These are phyloP conservation scores for Epinephelus cyanopodus DNA, from an alignment of 2,113 vertebrate species.

Conservation along the genomic window DNA sequence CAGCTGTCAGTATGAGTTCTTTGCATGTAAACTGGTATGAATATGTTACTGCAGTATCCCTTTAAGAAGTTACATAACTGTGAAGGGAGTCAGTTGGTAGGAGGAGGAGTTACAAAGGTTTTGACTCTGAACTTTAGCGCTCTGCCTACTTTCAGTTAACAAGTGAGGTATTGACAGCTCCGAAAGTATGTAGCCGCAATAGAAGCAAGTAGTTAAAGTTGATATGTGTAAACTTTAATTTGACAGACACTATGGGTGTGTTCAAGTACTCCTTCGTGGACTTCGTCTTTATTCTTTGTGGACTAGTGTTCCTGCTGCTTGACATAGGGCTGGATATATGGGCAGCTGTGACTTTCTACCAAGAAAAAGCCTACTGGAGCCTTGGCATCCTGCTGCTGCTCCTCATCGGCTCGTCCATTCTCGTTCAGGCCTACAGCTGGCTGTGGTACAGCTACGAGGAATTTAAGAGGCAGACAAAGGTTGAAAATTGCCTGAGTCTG, in stretches of 20 bases:
- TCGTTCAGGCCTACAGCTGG: slow-evolving; percentile 79
- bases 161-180: accelerated
- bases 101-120: not conserved
- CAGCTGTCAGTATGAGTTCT: no score
- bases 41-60: no score
- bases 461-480: not conserved
- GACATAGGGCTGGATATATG: slow-evolving; percentile 70
- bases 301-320: slow-evolving; percentile 37
- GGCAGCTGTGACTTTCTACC: slow-evolving; percentile 60
- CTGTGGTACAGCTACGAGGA: slow-evolving; percentile 69
- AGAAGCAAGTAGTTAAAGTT: not conserved
- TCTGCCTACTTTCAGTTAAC: not conserved
- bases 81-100: no score
- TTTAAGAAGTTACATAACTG: no score
- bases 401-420: slow-evolving; percentile 69
- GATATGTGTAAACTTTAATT: not conserved
- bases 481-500: slow-evolving; percentile 1
- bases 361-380: slow-evolving; percentile 39
- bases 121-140: not conserved
- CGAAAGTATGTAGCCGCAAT: not conserved
- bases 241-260: slow-evolving; percentile 22
- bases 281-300: slow-evolving; percentile 41
- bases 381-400: slow-evolving; percentile 68
- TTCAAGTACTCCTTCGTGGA: slow-evolving; percentile 23
- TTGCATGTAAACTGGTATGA: no score